A percentile compares a stretch with the other conserved stretches of the same genome.
phyloP scores from a whole-genome alignment of 1,140 invertebrate genomes.

The Drosophila ananassae region DNA sequence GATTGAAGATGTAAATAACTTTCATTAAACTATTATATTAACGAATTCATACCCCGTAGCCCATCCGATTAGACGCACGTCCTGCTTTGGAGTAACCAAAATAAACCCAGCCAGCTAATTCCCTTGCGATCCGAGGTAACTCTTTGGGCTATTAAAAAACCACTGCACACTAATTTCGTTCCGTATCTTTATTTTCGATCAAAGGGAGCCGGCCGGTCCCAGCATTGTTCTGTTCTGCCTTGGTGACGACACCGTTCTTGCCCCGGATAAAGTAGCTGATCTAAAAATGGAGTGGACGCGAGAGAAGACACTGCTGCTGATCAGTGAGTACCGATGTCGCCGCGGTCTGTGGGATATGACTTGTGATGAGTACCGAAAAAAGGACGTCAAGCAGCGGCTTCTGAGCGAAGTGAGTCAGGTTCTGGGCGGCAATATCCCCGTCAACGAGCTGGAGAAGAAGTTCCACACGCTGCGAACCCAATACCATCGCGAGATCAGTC shows the following conservation, averaged over 20 bases:
- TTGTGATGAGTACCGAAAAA: conserved; percentile 82
- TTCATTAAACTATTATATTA: neutral
- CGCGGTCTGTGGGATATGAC: conserved; percentile 83
- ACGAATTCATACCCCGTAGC: neutral
- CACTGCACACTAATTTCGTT: conserved; percentile 7
- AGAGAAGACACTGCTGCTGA: conserved; percentile 77
- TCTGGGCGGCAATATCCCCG: conserved; percentile 72
- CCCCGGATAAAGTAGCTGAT: conserved; percentile 50
- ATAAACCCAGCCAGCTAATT: conserved; percentile 34
- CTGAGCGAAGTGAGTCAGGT: conserved; percentile 69
- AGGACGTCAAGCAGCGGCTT: conserved; percentile 77
- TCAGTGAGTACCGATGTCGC: conserved; percentile 74
- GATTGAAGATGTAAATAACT: neutral
- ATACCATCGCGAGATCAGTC: conserved; percentile 82
- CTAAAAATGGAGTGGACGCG: conserved; percentile 83
- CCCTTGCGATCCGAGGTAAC: conserved; percentile 27
- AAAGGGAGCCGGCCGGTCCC: conserved; percentile 33
- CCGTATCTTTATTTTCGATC: conserved; percentile 23
- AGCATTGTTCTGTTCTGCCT: conserved; percentile 49
- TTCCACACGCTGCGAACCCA: conserved; percentile 81
- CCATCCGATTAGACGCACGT: neutral
- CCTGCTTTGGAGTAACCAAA: conserved; percentile 51
- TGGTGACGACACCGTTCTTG: conserved; percentile 45
- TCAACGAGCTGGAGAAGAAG: conserved; percentile 79
- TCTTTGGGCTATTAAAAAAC: conserved; percentile 53